A percentile compares a stretch with the other conserved stretches of the same genome.
phyloP scores from a whole-genome alignment of 1,140 invertebrate species.

The Conopomorpha cramerella region DNA sequence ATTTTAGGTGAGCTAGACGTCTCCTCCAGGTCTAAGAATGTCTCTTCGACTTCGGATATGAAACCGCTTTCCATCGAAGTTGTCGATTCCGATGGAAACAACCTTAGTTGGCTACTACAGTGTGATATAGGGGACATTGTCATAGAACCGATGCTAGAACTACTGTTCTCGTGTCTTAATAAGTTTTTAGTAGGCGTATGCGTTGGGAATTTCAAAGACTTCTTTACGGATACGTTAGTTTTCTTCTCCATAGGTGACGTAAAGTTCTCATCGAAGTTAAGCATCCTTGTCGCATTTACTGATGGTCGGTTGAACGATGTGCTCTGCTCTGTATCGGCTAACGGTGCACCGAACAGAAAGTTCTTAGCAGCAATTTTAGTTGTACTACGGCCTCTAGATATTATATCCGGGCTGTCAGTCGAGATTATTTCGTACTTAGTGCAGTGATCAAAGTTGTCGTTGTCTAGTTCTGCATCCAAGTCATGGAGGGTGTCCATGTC shows the following conservation, averaged over 20 bases:
- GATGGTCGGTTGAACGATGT: slow-evolving; percentile 42
- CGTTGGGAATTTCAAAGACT: slow-evolving; percentile 34
- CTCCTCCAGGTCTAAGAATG: slow-evolving; percentile 35
- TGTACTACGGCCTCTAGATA: slow-evolving; percentile 24
- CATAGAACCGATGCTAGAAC: slow-evolving; percentile 30
- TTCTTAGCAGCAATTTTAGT: slow-evolving; percentile 30
- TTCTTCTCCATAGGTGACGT: slow-evolving; percentile 27
- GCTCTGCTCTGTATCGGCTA: slow-evolving; percentile 34
- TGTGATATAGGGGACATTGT: slow-evolving; percentile 8
- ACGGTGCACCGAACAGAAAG: slow-evolving; percentile 47
- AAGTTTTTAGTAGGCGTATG: slow-evolving; percentile 9
- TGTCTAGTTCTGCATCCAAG: slow-evolving; percentile 45
- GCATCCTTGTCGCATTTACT: slow-evolving; percentile 19
- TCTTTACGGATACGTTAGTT: slow-evolving; percentile 27
- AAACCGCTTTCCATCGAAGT: slow-evolving; percentile 46
- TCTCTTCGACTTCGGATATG: slow-evolving; percentile 39
- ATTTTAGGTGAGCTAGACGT: slow-evolving; percentile 34
- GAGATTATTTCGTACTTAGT: slow-evolving; percentile 56
- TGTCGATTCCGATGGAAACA: slow-evolving; percentile 33
- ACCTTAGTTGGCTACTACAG: slow-evolving; percentile 12
- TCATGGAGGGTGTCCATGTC: slow-evolving; percentile 38
- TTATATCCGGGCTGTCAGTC: slow-evolving; percentile 51
- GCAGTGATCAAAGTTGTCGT: slow-evolving; percentile 35
- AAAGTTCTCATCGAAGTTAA: slow-evolving; percentile 41
- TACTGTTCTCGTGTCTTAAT: slow-evolving; percentile 23